Evolutionary conservation across 2,888 invertebrate genomes (phyloP).

Genomic region (Pseudococcus longispinus): DNA sequence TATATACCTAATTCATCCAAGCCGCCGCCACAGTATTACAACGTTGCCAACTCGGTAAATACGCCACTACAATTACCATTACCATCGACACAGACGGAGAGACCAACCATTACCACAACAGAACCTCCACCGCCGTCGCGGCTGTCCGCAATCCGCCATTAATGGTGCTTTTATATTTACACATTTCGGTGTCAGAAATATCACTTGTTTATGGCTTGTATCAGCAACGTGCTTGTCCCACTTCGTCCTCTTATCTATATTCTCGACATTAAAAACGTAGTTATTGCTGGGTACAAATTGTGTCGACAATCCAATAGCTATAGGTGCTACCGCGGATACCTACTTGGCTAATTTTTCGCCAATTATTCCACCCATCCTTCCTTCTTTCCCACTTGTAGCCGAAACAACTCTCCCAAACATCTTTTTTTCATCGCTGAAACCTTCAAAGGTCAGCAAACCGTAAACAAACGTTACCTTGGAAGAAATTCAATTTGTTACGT

Average conservation of each 20-base stretch:
- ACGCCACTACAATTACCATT: background rate
- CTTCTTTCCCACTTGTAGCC: background rate
- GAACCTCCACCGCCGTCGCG: no score
- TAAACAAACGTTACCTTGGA: constrained; percentile 9
- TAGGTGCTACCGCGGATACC: background rate
- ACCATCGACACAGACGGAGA: background rate
- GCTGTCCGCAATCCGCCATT: background rate
- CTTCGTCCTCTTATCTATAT: background rate
- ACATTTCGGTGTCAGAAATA: constrained; percentile 13
- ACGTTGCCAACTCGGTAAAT: constrained; percentile 14
- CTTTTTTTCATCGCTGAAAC: background rate
- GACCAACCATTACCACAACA: no score
- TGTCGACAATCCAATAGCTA: background rate
- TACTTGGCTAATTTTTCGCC: background rate
- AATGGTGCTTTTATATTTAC: constrained; percentile 31
- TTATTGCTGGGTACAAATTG: background rate
- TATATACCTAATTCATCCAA: constrained; percentile 37
- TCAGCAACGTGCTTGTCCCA: background rate
- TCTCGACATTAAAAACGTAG: no score
- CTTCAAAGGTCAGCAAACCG: constrained; percentile 1
- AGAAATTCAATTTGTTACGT: background rate
- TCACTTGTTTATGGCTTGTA: background rate
- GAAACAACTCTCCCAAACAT: no score
- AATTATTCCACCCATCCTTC: background rate
- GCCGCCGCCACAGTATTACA: background rate